Evolutionary conservation across 2,113 vertebrate species (phyloP).

Genomic region (Acanthochromis polyacanthus): DNA sequence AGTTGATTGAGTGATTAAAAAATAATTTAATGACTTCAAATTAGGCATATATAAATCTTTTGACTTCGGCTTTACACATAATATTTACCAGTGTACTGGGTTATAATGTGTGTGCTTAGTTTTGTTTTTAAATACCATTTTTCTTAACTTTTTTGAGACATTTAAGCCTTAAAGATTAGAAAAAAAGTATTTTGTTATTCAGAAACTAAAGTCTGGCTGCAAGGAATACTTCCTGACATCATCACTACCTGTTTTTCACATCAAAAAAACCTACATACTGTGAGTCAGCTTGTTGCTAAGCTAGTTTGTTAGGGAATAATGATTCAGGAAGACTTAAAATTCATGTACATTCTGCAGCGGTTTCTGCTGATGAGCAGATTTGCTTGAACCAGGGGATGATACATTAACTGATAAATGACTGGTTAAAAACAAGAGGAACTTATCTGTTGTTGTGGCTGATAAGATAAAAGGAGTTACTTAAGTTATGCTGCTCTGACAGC

Average conservation of each 20-base stretch:
- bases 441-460: conserved; percentile 31
- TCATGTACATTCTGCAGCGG: conserved; percentile 32
- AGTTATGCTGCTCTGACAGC: conserved; percentile 28
- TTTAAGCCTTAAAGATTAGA: neutral
- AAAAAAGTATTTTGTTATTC: conserved; percentile 21
- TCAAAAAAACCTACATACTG: conserved; percentile 36
- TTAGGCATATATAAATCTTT: too few relatives aligned
- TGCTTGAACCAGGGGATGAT: conserved; percentile 29
- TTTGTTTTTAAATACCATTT: neutral
- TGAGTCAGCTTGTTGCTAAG: conserved; percentile 48
- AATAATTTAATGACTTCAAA: too few relatives aligned
- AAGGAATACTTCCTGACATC: conserved; percentile 44
- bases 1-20: too few relatives aligned
- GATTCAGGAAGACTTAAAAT: conserved; percentile 50
- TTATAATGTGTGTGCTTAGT: too few relatives aligned
- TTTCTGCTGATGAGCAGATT: conserved; percentile 55
- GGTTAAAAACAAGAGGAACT: conserved; percentile 32
- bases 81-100: too few relatives aligned
- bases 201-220: conserved; percentile 17
- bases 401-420: conserved; percentile 43
- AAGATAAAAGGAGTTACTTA: conserved; percentile 21
- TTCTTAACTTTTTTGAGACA: conserved; percentile 12
- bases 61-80: too few relatives aligned
- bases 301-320: conserved; percentile 37
- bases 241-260: conserved; percentile 40